A percentile compares a stretch with the other conserved stretches of the same genome.
phyloP scores from a whole-genome alignment of 2,113 vertebrate genomes.

The Ciconia boyciana region DNA sequence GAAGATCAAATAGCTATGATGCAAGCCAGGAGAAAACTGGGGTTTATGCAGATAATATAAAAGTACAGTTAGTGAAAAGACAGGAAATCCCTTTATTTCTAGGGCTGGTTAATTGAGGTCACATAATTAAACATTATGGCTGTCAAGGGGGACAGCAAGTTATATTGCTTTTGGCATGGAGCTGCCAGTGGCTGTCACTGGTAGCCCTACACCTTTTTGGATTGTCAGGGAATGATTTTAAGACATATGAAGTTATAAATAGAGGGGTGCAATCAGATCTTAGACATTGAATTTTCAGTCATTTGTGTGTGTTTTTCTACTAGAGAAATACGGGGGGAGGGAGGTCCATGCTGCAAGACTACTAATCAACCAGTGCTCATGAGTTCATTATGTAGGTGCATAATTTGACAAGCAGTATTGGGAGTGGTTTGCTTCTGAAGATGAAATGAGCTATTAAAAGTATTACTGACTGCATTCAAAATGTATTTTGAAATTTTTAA shows the following conservation, averaged over 20 bases:
- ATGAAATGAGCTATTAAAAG: neutral
- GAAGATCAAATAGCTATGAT: neutral
- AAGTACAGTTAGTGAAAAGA: neutral
- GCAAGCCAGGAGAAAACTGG: neutral
- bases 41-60: neutral
- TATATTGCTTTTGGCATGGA: neutral
- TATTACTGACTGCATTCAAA: neutral
- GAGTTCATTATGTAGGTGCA: neutral
- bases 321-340: neutral
- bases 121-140: neutral
- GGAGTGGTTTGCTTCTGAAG: neutral
- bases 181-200: neutral
- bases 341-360: neutral
- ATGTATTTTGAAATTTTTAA: neutral
- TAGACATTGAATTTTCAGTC: neutral
- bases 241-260: neutral
- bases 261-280: neutral
- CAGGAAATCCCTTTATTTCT: neutral
- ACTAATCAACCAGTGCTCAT: neutral
- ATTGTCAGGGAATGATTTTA: neutral
- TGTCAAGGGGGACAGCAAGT: neutral
- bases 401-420: neutral
- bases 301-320: neutral
- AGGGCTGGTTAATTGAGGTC: neutral
- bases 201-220: neutral